phyloP scores from a whole-genome alignment of 2,797 vertebrate genomes.

The Enteromius viviparus region DNA sequence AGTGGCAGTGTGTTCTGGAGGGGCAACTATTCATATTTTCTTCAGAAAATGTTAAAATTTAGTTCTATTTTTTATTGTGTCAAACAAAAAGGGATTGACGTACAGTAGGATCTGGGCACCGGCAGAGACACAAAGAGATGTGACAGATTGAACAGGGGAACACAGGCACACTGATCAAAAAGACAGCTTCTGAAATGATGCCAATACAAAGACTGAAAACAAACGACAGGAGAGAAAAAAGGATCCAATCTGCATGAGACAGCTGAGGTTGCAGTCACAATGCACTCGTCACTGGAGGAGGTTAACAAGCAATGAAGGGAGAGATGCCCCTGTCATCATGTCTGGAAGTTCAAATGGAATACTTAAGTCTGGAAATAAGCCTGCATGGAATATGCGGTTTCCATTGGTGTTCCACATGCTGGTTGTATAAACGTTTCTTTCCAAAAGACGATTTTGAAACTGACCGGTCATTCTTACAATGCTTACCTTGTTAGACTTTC shows the following conservation, averaged over 20 bases:
- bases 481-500: neutral
- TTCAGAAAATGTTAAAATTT: constrained; percentile 38
- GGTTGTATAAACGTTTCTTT: neutral
- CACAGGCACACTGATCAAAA: constrained; percentile 61
- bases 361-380: constrained; percentile 10
- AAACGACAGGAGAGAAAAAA: constrained; percentile 48
- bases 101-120: constrained; percentile 31
- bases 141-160: constrained; percentile 52
- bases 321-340: constrained; percentile 8
- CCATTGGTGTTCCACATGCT: neutral
- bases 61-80: constrained; percentile 53
- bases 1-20: neutral
- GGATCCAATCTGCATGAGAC: constrained; percentile 38
- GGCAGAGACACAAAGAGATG: constrained; percentile 55
- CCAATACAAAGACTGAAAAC: constrained; percentile 39
- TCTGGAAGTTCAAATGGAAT: constrained; percentile 12
- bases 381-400: constrained; percentile 5
- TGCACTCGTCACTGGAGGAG: constrained; percentile 14
- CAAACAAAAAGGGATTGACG: constrained; percentile 33
- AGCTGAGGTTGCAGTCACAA: constrained; percentile 42
- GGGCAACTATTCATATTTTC: constrained; percentile 11
- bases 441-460: neutral
- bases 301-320: constrained; percentile 46
- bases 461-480: neutral
- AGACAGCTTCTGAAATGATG: constrained; percentile 43